These are phyloP conservation scores for Boloria selene DNA, from an alignment of 2,888 invertebrate species.

Conservation along the genomic window DNA sequence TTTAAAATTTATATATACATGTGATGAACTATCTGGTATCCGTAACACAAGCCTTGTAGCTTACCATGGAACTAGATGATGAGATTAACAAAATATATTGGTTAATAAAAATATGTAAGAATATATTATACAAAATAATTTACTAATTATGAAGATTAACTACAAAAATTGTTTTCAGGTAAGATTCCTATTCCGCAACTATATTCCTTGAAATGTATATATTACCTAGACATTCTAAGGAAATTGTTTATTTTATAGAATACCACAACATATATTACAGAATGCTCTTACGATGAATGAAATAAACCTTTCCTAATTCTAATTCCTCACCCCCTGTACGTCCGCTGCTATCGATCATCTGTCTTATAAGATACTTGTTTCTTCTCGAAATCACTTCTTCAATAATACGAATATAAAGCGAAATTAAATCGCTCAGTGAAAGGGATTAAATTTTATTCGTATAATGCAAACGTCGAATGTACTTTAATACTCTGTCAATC, in stretches of 20 bases:
- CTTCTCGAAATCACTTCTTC: not conserved
- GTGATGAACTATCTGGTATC: no score
- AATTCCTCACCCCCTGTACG: not conserved
- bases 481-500: constrained; percentile 8
- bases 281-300: not conserved
- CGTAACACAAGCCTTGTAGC: no score
- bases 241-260: not conserved
- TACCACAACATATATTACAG: not conserved
- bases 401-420: constrained; percentile 4
- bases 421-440: constrained; percentile 21
- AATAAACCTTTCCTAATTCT: not conserved
- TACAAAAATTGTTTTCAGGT: no score
- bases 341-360: constrained; percentile 4
- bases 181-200: no score
- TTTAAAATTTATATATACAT: no score
- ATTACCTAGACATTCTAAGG: not conserved
- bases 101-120: no score
- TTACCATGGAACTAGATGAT: no score
- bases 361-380: constrained; percentile 3
- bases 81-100: no score
- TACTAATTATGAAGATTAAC: no score
- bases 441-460: not conserved
- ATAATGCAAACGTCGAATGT: constrained; percentile 4
- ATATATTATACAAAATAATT: no score
- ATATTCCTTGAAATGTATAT: no score